These are phyloP conservation scores for Euplexia lucipara DNA, from an alignment of 2,888 invertebrate genomes.

Conservation along the genomic window DNA sequence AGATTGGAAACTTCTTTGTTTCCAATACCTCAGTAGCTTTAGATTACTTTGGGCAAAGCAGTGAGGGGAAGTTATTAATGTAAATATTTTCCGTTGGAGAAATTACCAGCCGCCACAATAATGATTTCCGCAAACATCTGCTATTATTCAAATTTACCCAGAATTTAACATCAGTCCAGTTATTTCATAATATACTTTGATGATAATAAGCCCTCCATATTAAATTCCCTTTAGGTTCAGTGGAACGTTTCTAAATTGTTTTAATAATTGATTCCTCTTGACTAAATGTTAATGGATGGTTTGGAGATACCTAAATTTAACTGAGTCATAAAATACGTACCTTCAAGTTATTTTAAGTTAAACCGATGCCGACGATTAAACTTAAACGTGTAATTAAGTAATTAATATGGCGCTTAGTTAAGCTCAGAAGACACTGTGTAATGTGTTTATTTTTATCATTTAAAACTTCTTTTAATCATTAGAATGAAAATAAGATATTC, in stretches of 20 bases:
- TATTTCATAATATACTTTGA: slow-evolving; percentile 22
- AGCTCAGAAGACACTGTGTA: background rate
- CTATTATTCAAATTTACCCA: background rate
- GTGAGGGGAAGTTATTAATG: background rate
- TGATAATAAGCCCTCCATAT: slow-evolving; percentile 37
- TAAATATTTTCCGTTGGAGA: slow-evolving; percentile 7
- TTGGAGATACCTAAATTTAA: slow-evolving; percentile 21
- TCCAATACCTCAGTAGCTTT: background rate
- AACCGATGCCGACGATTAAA: slow-evolving; percentile 32
- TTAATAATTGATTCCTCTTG: slow-evolving; percentile 51
- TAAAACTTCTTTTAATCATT: background rate
- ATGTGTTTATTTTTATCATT: background rate
- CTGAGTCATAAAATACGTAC: slow-evolving; percentile 28
- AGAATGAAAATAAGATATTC: too few species aligned
- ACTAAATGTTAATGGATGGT: slow-evolving; percentile 17
- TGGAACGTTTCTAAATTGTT: slow-evolving; percentile 40
- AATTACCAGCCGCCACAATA: background rate
- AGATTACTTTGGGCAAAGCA: background rate
- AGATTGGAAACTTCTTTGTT: too few species aligned
- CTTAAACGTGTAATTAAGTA: slow-evolving; percentile 36
- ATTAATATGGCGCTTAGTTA: slow-evolving; percentile 10
- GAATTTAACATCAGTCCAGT: slow-evolving; percentile 27
- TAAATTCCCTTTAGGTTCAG: slow-evolving; percentile 25
- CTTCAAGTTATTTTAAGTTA: slow-evolving; percentile 36
- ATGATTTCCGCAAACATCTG: slow-evolving; percentile 10